A percentile compares a stretch with the other conserved stretches of the same genome.
Evolutionary conservation across 2,888 invertebrate species (phyloP).

Genomic region (Cerceris ruficornis): DNA sequence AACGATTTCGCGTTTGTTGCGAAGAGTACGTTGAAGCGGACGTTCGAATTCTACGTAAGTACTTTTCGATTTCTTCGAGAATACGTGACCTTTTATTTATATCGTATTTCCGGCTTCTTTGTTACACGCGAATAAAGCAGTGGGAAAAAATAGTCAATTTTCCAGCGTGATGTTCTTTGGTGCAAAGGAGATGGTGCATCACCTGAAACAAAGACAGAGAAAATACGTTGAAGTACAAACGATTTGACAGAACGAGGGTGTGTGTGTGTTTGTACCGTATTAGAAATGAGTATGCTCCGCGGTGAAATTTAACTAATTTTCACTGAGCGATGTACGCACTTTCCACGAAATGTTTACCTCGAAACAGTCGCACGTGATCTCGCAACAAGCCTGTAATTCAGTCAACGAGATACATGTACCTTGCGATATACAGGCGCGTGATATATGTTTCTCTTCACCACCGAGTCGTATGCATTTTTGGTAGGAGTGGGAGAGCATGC

Average conservation of each 20-base stretch:
- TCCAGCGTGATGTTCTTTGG: no score
- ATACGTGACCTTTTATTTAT: no score
- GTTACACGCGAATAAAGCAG: no score
- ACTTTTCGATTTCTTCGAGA: no score
- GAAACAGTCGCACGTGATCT: slow-evolving; percentile 20
- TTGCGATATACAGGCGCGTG: slow-evolving; percentile 10
- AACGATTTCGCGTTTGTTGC: slow-evolving; percentile 1
- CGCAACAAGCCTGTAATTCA: slow-evolving; percentile 37
- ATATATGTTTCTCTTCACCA: slow-evolving; percentile 20
- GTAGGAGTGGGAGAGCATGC: background rate
- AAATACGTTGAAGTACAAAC: background rate
- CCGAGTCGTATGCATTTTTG: slow-evolving; percentile 18
- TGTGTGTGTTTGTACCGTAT: background rate
- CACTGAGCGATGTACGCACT: slow-evolving; percentile 15
- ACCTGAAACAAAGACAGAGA: slow-evolving; percentile 66
- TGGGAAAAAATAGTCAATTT: no score
- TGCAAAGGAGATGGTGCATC: slow-evolving; percentile 58
- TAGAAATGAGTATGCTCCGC: background rate
- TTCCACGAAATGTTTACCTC: background rate
- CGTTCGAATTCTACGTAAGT: no score
- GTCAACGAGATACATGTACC: slow-evolving; percentile 28
- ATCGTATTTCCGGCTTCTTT: no score
- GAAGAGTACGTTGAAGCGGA: background rate
- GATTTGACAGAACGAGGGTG: background rate
- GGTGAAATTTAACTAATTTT: slow-evolving; percentile 5